These are phyloP conservation scores for Urosaurus nigricauda DNA, from an alignment of 2,797 vertebrate genomes.

Conservation along the genomic window DNA sequence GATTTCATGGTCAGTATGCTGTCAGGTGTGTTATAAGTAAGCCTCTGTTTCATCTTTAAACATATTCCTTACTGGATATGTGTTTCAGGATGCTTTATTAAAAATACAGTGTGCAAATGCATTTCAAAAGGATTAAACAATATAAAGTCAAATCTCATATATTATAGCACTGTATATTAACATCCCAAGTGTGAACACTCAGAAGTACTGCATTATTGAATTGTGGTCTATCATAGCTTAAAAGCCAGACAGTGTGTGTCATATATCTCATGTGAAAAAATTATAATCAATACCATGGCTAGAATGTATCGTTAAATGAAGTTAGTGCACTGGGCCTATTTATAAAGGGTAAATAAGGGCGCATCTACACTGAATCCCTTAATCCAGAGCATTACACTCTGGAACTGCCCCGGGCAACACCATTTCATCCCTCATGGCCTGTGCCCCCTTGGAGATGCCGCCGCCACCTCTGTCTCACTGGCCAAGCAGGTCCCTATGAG, in stretches of 20 bases:
- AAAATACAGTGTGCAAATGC: neutral
- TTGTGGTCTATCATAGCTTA: neutral
- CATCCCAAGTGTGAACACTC: slow-evolving; percentile 13
- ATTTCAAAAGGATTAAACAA: neutral
- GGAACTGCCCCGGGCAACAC: no score
- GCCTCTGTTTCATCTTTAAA: slow-evolving; percentile 43
- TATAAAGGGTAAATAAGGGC: slow-evolving; percentile 9
- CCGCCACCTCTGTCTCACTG: no score
- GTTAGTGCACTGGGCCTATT: slow-evolving; percentile 13
- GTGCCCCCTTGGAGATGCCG: no score
- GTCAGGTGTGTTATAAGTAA: slow-evolving; percentile 44
- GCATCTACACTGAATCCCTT: no score
- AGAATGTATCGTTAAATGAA: slow-evolving; percentile 34
- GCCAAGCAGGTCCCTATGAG: no score
- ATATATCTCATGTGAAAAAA: neutral
- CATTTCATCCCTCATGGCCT: no score
- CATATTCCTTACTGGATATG: neutral
- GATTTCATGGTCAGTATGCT: slow-evolving; percentile 16
- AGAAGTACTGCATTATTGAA: neutral
- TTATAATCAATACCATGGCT: neutral
- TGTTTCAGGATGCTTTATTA: neutral
- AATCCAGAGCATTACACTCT: no score
- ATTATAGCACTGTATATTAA: neutral
- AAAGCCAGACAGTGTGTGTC: neutral
- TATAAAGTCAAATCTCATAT: neutral